Base-by-base conservation (phyloP, 1,140 invertebrate genomes). In the Drosophila erecta region DNA sequence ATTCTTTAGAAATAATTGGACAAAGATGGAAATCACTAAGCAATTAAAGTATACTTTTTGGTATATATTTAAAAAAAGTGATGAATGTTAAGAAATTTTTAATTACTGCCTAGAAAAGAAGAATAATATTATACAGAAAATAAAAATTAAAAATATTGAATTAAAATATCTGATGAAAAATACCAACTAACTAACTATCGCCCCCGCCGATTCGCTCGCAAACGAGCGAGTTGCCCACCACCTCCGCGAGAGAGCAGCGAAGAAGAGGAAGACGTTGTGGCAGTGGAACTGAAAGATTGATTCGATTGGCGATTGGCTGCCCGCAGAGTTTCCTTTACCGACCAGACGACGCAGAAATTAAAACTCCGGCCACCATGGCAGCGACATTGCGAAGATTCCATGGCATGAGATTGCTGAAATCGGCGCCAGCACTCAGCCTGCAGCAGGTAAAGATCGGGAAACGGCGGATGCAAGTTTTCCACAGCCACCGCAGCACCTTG, bases 341-440 rank as follows among this genome's bases (percentile, higher is more conserved):
- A 89, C 84, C 76, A 81, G 79, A 87, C 74, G 74, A 76, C 66
- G 84, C 83, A 76, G 47, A 84, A 89, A 79, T 74, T 65, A 64
- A 10, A 50, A 84, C 79, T 89, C 79, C 93, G 92, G 81, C 93
- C 94, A 96, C 94, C 93, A 97, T 97, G 96, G 96, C 96, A 94
- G 95, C 96, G 91, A 94, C 95, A 92, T 94, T 96, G 92, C 95
- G 95, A 94, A 95, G 96, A 93, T 95, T 96, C 95, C 96, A 95
- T 94, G 95, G 96, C 93, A 94, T 95, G 92, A 94, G 95, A 92
- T 79, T 92, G 76, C 81, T 92, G 41, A 92, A 91, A 85, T 81
- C 91, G 35, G 77, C 65, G 61, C 79, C 89, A 59, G 75, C 89
- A 24, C 55, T 91, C 58, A 91, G 81, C 69, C 80, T 91, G 64